These are phyloP conservation scores for Stercorarius parasiticus DNA, from an alignment of 2,113 vertebrate genomes.

Conservation along the genomic window DNA sequence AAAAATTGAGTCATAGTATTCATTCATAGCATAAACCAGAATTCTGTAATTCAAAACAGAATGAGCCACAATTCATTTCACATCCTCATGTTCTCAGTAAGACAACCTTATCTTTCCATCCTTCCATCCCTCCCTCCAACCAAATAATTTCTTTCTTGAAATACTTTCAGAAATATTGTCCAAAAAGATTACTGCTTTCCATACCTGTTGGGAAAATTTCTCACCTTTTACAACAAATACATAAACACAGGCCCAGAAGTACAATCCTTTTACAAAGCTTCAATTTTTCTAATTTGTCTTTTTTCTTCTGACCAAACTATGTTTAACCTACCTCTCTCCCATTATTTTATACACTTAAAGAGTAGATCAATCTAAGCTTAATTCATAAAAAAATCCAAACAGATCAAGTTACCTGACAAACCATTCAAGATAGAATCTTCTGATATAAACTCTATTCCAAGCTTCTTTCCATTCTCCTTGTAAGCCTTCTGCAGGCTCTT, in stretches of 20 bases:
- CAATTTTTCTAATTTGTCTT: not conserved
- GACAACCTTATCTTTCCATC: not conserved
- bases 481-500: conserved; percentile 79
- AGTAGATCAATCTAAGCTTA: not conserved
- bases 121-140: not conserved
- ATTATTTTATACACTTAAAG: not conserved
- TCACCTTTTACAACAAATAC: not conserved
- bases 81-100: not conserved
- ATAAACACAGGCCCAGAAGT: not conserved
- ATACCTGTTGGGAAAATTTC: not conserved
- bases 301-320: not conserved
- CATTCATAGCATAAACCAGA: not conserved
- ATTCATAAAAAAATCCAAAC: not conserved
- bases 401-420: conserved; percentile 76
- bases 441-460: conserved; percentile 84
- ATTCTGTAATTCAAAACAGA: not conserved
- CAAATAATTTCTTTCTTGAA: not conserved
- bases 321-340: not conserved
- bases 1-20: not conserved
- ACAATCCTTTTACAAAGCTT: not conserved
- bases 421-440: conserved; percentile 67
- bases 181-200: not conserved
- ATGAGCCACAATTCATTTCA: not conserved
- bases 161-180: not conserved
- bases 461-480: conserved; percentile 80